Conservation (phyloP, 1,140 invertebrate genomes). For the Cylas formicarius region DNA sequence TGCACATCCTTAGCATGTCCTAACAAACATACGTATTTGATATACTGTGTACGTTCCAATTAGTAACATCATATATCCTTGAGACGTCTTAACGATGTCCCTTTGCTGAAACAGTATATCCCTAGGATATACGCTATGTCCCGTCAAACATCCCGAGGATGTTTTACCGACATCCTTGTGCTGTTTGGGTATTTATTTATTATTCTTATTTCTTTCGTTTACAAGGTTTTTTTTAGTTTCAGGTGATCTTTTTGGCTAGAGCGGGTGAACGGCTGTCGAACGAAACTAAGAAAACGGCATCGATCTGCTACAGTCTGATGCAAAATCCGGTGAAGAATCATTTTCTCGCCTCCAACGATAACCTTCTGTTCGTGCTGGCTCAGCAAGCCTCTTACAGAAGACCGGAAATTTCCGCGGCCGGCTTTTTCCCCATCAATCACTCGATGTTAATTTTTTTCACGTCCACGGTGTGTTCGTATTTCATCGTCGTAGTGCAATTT, state of each 20-base stretch:
- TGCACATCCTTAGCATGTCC: too few species aligned
- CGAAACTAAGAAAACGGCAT: slow-evolving; percentile 4
- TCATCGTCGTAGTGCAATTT: slow-evolving; percentile 7
- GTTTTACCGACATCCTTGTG: too few species aligned
- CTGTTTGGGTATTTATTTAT: too few species aligned
- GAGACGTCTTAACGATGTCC: too few species aligned
- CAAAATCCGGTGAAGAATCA: neutral
- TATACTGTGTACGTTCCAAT: too few species aligned
- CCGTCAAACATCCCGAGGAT: too few species aligned
- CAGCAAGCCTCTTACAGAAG: slow-evolving; percentile 10
- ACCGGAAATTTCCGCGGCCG: slow-evolving; percentile 8
- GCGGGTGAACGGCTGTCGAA: slow-evolving; percentile 4
- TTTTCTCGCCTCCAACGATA: neutral
- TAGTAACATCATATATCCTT: too few species aligned
- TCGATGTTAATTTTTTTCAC: slow-evolving; percentile 9
- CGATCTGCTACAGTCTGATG: neutral
- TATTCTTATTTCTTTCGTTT: too few species aligned
- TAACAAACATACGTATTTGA: too few species aligned
- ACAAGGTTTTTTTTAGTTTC: slow-evolving; percentile 11
- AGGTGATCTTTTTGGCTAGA: slow-evolving; percentile 1
- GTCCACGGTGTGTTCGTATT: slow-evolving; percentile 6
- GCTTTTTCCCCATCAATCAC: slow-evolving; percentile 14
- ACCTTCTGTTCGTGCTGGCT: slow-evolving; percentile 1
- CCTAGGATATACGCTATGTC: too few species aligned
- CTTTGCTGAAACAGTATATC: too few species aligned